phyloP scores from a whole-genome alignment of 2,113 vertebrate species.

The Oreochromis spilurus region DNA sequence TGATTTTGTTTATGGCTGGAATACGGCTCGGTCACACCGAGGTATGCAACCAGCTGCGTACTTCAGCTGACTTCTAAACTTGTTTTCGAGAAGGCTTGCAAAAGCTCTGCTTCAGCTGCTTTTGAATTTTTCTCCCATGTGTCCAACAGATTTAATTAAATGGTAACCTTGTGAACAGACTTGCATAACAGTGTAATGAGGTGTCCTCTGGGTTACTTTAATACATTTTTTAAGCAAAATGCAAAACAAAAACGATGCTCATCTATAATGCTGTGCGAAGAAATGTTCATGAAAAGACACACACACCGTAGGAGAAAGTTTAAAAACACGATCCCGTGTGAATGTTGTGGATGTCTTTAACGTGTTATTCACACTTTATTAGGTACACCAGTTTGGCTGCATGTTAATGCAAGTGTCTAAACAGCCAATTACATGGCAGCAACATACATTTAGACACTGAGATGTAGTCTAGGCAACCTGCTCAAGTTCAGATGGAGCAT shows the following conservation, averaged over 20 bases:
- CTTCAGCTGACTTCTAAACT: background rate
- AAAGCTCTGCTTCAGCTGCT: background rate
- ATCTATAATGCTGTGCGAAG: background rate
- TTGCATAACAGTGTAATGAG: background rate
- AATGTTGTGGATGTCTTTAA: background rate
- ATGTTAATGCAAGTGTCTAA: background rate
- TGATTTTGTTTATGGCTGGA: background rate
- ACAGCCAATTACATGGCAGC: background rate
- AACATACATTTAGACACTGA: rapidly evolving
- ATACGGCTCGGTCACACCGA: background rate
- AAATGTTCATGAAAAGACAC: background rate
- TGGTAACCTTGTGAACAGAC: background rate
- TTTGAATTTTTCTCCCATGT: background rate
- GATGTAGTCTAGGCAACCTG: rapidly evolving
- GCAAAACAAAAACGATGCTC: background rate
- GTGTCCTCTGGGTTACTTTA: background rate
- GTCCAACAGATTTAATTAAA: slow-evolving; percentile 2
- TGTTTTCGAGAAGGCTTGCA: background rate
- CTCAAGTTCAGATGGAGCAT: background rate
- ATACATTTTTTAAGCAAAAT: background rate
- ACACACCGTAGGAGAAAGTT: background rate
- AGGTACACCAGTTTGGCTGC: background rate
- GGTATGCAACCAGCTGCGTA: background rate
- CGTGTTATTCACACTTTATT: rapidly evolving
- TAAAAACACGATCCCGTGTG: rapidly evolving